Base-by-base conservation (phyloP, 1,140 invertebrate species). In the Agraylea sexmaculata region DNA sequence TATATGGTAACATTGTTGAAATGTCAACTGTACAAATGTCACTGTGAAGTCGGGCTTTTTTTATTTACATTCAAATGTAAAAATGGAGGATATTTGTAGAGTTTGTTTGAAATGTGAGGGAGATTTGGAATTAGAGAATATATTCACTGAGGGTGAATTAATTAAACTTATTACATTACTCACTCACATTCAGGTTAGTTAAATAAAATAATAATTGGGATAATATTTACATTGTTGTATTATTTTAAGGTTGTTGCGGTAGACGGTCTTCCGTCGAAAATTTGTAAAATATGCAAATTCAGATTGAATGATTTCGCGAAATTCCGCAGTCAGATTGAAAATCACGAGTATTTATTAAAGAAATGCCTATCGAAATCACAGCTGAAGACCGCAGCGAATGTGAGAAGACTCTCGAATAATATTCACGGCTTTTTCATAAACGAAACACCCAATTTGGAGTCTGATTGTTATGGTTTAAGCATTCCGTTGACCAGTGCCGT, bases 301-400 rank as follows among this genome's bases (percentile, higher is more conserved):
- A 36, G 37, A 35, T 19, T 45, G 15, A 38, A 45, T 10, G 37
- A 41, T 12, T 45, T 41, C 21, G 25, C 40, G 23, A 45, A 45
- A 29, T 45, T 45, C 34, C 16, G 34, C 12, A 34, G 41, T 13
- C 43, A 45, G 29, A 41, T 45, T 19, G 43, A 45, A 19, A 37
- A 36, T 16, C 41, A 37, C 8, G 34, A 44, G 22, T 40, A 15
- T 32, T 16, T 43, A 20, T 29, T 11, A 7, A 29, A 17, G 11
- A 1, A 25, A 10, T 44, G 37, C 11, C n/a, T 18, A n/a, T 3
- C 31, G 12, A 13, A 20, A 1, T 4, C 7, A 17, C 17, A 12
- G 3, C 17, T 27, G 11, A 42, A 11, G 11, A 29, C 16, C 23
- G 37, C 22, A 36, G 16, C 16, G n/a, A 4, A 3, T 35, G 29